Conservation (phyloP, 2,113 vertebrate genomes). For the Sebastes schlegelii region DNA sequence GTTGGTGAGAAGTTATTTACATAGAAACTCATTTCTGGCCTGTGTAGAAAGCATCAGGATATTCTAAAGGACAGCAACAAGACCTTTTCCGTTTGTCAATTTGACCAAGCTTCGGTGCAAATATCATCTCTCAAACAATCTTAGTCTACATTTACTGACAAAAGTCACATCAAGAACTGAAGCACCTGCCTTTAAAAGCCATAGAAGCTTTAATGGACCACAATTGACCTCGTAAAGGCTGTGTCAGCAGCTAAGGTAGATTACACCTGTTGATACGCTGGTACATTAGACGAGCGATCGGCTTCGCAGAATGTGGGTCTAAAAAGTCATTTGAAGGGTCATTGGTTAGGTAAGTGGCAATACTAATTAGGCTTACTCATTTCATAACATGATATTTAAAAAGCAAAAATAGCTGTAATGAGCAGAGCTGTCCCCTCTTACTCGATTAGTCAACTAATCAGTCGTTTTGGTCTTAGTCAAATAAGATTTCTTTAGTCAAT, state of each 20-base stretch:
- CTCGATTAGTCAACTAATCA: too few relatives aligned
- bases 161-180: constrained; percentile 23
- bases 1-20: neutral
- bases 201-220: neutral
- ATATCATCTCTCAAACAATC: neutral
- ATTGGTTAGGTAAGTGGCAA: neutral
- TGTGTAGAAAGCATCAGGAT: neutral
- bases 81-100: neutral
- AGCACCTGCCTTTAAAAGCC: neutral
- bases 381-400: neutral
- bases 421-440: too few relatives aligned
- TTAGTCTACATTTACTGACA: neutral
- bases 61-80: constrained; percentile 3
- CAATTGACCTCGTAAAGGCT: neutral
- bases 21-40: neutral
- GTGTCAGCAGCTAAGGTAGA: neutral
- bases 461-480: too few relatives aligned
- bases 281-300: neutral
- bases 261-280: constrained; percentile 10
- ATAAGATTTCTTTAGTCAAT: too few relatives aligned
- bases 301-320: neutral
- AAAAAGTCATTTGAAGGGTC: constrained; percentile 17
- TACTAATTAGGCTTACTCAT: neutral
- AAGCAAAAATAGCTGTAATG: neutral
- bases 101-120: neutral